Base-by-base conservation (phyloP, 1,140 invertebrate genomes). In the Drosophila athabasca region DNA sequence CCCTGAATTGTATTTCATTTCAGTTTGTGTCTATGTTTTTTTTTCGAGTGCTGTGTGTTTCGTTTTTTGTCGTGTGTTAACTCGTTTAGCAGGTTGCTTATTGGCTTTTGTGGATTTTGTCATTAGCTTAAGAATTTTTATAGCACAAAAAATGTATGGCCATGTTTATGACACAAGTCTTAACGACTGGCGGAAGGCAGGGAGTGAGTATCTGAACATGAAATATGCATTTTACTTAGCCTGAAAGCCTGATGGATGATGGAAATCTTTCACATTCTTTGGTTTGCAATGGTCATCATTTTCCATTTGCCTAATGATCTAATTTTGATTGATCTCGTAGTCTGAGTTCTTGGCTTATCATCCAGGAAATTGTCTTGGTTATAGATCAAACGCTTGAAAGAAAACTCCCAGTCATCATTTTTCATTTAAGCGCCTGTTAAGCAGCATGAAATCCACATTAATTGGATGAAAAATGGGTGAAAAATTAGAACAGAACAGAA, bases 81-180 rank as follows among this genome's bases (percentile, higher is more conserved):
- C 79, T 43, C 66, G 79, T 84, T 83, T 83, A 74, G 76, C 79
- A 43, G 70, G 79, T 79, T 79, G 70, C 57, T 60, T 72, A 54
- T 69, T 72, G 50, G 51, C 57, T 58, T 68, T 53, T 51, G 48
- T 80, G 68, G 79, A 83, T 69, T 84, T 84, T 84, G 80, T 84
- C 80, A 83, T 83, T 84, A 83, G 50, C 58, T 60, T 50, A 84
- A 76, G 71, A 55, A 71, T 71, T 84, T 83, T 83, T 83, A 82
- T 79, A 53, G 75, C 54, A 43, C 53, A 71, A 83, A 71, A 83
- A 57, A 9, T 13, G 3, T 39, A 13, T 39, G 11, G 48, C 46
- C 60, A 67, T 76, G 55, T 79, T 75, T 79, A 83, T 75, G 75
- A 79, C 66, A 83, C 61, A 48, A 74, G 62, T 67, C 62, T 48